Percentiles rank a stretch among this genome's conserved stretches.
Evolutionary conservation across 2,888 invertebrate genomes (phyloP).

Genomic region (Papilio demoleus): DNA sequence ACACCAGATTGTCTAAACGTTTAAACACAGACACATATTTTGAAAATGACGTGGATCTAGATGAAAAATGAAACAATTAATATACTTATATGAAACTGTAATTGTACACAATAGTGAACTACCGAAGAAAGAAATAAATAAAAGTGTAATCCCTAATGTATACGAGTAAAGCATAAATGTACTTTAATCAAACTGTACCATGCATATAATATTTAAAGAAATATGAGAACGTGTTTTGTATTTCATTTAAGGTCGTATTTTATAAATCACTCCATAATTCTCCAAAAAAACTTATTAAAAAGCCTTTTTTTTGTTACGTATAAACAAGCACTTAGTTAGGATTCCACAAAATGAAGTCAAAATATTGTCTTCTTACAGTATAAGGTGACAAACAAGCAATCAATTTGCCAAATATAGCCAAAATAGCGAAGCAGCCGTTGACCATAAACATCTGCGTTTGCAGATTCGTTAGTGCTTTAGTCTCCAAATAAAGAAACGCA

Average conservation of each 20-base stretch:
- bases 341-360: background rate
- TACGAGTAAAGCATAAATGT: constrained; percentile 22
- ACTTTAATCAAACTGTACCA: constrained; percentile 14
- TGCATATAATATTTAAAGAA: background rate
- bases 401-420: too few relatives aligned
- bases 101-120: background rate
- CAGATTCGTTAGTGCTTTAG: too few relatives aligned
- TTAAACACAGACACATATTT: constrained; percentile 19
- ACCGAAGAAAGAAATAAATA: background rate
- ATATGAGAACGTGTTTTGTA: background rate
- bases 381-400: too few relatives aligned
- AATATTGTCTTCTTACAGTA: too few relatives aligned
- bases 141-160: background rate
- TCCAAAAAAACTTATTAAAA: too few relatives aligned
- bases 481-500: too few relatives aligned
- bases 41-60: constrained; percentile 5
- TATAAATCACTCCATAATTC: too few relatives aligned
- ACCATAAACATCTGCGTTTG: too few relatives aligned
- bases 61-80: constrained; percentile 1
- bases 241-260: background rate
- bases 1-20: constrained; percentile 16
- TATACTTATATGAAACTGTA: constrained; percentile 6
- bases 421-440: too few relatives aligned
- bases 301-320: too few relatives aligned
- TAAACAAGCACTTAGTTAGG: too few relatives aligned